Percentiles rank a stretch among this genome's conserved stretches.
phyloP scores from a whole-genome alignment of 1,140 invertebrate genomes.

The Neoseiulus cucumeris region DNA sequence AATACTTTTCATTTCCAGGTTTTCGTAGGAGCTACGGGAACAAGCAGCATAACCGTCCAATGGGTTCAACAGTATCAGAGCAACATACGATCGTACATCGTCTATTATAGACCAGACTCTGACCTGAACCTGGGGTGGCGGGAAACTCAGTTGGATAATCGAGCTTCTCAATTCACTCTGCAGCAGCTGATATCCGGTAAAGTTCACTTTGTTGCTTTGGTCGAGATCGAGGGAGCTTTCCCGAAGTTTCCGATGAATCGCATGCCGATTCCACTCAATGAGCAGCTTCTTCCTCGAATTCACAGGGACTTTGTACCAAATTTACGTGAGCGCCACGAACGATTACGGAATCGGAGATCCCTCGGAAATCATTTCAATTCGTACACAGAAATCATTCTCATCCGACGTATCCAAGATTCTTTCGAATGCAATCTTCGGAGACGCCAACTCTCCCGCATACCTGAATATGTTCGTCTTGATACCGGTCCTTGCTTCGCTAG shows the following conservation, averaged over 20 bases:
- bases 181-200: background rate
- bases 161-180: background rate
- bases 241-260: no score
- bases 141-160: background rate
- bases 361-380: constrained; percentile 17
- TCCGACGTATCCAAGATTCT: background rate
- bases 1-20: background rate
- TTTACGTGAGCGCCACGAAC: constrained; percentile 21
- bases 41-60: background rate
- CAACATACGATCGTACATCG: background rate
- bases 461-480: constrained; percentile 19
- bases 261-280: background rate
- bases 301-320: constrained; percentile 17
- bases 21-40: constrained; percentile 1
- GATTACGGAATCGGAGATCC: constrained; percentile 20
- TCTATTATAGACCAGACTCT: background rate
- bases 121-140: constrained; percentile 4
- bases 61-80: background rate
- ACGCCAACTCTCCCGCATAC: background rate
- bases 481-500: constrained; percentile 18
- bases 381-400: constrained; percentile 14
- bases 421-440: background rate
- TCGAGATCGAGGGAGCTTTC: no score
- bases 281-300: background rate
- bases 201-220: no score